Evolutionary conservation across 2,113 vertebrate species (phyloP).

Genomic region (Camelus bactrianus): DNA sequence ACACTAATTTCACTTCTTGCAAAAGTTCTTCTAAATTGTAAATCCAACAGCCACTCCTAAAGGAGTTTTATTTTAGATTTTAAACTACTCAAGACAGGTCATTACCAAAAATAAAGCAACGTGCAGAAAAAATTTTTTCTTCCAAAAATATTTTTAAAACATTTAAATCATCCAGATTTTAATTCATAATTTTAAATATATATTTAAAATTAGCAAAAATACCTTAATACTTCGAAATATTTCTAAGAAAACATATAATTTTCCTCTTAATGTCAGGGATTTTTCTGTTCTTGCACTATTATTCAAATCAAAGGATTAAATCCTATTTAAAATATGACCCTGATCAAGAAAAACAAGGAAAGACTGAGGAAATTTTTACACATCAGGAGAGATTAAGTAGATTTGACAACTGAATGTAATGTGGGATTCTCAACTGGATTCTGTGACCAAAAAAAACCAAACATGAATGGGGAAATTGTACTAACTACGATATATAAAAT

Average conservation of each 20-base stretch:
- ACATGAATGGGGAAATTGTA: background rate
- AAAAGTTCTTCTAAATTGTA: constrained; percentile 21
- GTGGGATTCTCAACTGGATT: background rate
- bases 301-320: constrained; percentile 35
- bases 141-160: background rate
- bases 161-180: background rate
- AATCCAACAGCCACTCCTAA: background rate
- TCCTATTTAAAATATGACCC: background rate
- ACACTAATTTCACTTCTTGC: background rate
- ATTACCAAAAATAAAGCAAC: background rate
- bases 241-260: background rate
- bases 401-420: background rate
- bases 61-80: background rate
- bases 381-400: background rate
- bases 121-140: background rate
- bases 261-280: background rate
- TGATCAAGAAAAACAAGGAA: background rate
- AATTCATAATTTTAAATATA: background rate
- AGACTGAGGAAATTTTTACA: background rate
- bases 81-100: background rate
- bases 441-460: background rate
- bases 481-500: no score
- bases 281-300: constrained; percentile 1
- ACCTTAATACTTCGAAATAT: background rate
- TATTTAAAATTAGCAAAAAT: constrained; percentile 10